Conservation (phyloP, 1,140 invertebrate species). For the Euwallacea fornicatus region DNA sequence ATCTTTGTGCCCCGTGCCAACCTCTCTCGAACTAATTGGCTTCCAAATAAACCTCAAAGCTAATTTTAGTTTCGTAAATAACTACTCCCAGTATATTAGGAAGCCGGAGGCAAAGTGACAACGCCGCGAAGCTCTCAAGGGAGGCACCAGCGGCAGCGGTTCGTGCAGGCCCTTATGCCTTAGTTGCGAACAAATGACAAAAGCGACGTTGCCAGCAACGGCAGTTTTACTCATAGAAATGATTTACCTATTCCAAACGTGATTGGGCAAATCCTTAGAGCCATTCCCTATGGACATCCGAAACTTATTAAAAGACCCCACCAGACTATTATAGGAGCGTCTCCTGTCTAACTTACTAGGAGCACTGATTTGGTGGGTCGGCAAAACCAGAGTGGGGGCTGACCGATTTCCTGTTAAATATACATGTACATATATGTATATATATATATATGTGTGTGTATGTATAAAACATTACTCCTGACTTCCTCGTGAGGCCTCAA, state of each 20-base stretch:
- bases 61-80: too few species aligned
- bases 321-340: constrained; percentile 42
- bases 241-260: constrained; percentile 47
- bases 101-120: too few species aligned
- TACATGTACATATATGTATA: neutral
- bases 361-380: constrained; percentile 32
- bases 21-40: too few species aligned
- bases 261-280: constrained; percentile 41
- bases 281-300: constrained; percentile 39
- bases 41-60: too few species aligned
- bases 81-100: too few species aligned
- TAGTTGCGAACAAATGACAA: too few species aligned
- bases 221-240: too few species aligned
- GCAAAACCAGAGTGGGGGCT: constrained; percentile 37
- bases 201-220: too few species aligned
- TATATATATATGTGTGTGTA: constrained; percentile 1
- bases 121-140: too few species aligned
- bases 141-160: too few species aligned
- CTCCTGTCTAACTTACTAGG: constrained; percentile 35
- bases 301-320: constrained; percentile 44
- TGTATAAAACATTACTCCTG: neutral
- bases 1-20: too few species aligned
- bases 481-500: neutral
- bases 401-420: constrained; percentile 27
- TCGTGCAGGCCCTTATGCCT: too few species aligned